Evolutionary conservation across 2,797 vertebrate genomes (phyloP).

Genomic region (Podargus strigoides): DNA sequence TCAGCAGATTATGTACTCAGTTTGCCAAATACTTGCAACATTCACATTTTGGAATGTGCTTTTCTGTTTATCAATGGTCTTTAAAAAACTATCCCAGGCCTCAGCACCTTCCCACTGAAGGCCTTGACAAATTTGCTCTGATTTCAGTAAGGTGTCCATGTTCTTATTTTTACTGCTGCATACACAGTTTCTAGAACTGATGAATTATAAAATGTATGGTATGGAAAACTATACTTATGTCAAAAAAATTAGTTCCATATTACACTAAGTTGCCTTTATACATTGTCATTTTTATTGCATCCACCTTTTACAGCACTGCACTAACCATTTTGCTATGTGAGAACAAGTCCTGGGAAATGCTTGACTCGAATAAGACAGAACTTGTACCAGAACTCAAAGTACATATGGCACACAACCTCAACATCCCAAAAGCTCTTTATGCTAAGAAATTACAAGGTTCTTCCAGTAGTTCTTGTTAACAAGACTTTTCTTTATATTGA

Average conservation of each 20-base stretch:
- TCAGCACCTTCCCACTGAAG: background rate
- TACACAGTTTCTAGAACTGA: conserved; percentile 4
- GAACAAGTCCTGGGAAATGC: background rate
- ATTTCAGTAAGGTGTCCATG: background rate
- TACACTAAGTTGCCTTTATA: background rate
- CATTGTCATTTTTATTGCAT: conserved; percentile 8
- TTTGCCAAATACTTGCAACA: background rate
- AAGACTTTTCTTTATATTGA: background rate
- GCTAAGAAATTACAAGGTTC: background rate
- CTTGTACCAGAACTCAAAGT: background rate
- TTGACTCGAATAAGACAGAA: background rate
- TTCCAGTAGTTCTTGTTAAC: background rate
- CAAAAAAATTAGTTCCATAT: conserved; percentile 43
- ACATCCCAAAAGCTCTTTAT: background rate
- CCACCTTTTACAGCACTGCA: background rate
- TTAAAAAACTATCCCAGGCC: background rate
- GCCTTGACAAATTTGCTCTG: background rate
- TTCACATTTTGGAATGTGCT: background rate
- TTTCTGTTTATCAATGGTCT: background rate
- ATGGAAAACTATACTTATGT: background rate
- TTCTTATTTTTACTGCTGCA: background rate
- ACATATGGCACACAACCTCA: background rate
- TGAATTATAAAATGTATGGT: conserved; percentile 14
- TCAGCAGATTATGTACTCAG: background rate
- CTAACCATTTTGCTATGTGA: background rate